Evolutionary conservation across 1,140 invertebrate species (phyloP).

Genomic region (Sarcophaga bullata): DNA sequence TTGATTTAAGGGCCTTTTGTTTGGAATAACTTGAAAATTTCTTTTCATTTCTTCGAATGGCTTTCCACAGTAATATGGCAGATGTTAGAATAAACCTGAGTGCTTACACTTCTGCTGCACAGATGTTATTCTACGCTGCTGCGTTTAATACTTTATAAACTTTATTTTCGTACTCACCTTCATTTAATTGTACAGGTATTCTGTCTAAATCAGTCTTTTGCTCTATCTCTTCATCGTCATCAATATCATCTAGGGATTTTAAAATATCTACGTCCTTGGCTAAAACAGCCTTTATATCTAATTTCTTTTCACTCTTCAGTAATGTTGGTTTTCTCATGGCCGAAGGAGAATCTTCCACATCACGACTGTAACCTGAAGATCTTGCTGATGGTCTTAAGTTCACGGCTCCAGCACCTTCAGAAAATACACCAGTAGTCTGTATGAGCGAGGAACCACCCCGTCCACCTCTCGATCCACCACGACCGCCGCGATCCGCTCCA

Average conservation of each 20-base stretch:
- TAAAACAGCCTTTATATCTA: conserved; percentile 41
- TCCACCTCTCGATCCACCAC: conserved; percentile 48
- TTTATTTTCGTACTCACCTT: conserved; percentile 48
- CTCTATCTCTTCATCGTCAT: conserved; percentile 48
- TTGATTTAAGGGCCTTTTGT: no score
- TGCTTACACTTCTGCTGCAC: neutral
- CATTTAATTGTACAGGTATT: conserved; percentile 54
- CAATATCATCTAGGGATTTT: conserved; percentile 50
- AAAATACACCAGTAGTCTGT: conserved; percentile 61
- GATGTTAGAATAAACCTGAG: conserved; percentile 17
- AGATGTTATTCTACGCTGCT: neutral
- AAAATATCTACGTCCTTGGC: conserved; percentile 39
- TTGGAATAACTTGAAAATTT: neutral
- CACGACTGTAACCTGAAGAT: conserved; percentile 44
- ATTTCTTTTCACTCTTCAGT: conserved; percentile 52
- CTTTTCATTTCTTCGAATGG: neutral
- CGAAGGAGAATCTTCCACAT: conserved; percentile 50
- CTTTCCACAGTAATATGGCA: conserved; percentile 21
- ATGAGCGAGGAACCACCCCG: conserved; percentile 54
- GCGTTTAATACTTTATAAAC: neutral
- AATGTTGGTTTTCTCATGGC: conserved; percentile 50
- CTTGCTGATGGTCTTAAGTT: conserved; percentile 50
- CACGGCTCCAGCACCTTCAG: conserved; percentile 58
- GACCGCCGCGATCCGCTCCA: conserved; percentile 48
- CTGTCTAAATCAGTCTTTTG: conserved; percentile 61